Base-by-base conservation (phyloP, 1,140 invertebrate species). In the Mactra quadrangularis region DNA sequence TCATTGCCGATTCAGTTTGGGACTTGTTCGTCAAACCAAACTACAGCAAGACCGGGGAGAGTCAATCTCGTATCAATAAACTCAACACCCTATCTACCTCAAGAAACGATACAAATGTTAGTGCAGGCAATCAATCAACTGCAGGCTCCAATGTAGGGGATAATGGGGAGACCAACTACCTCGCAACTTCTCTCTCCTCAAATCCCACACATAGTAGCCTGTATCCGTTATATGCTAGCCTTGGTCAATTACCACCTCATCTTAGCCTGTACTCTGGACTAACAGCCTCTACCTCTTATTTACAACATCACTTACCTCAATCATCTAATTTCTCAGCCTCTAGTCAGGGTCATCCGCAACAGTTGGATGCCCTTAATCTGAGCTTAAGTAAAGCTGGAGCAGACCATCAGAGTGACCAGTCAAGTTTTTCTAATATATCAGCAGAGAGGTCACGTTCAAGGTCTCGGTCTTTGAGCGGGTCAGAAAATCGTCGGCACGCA, bases 321-420 rank as follows among this genome's bases (percentile, higher is more conserved):
- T 57, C 79, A 47, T 78, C 81, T 45, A 74, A 62, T 52, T 87
- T 85, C 53, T 22, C 64, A 41, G 50, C 82, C 57, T 75, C 83
- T 82, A 85, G 81, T 83, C 74, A 64, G 57, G 47, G 25, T 59
- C 87, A 84, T 35, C 82, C 85, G 27, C 90, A 89, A 62, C 90
- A 90, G 76, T 81, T 83, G n/a, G 87, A 90, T 74, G 90, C 90
- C 19, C 86, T 91, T 38, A 90, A 91, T 74, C 85, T 91, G 35
- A 89, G 86, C 59, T 62, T 90, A 41, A 84, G 84, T 9, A 81
- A 68, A 41, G 59, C 29, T 15, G 35, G 71, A 50, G 47, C 53
- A 27, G 57, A 72, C n/a, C 70, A 71, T 13, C 60, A 47, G 25
- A 75, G 47, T 38, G 76, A 86, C 71, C 53, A 82, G 70, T 84